Evolutionary conservation across 2,113 vertebrate genomes (phyloP).

Genomic region (Heterotilapia buettikoferi): DNA sequence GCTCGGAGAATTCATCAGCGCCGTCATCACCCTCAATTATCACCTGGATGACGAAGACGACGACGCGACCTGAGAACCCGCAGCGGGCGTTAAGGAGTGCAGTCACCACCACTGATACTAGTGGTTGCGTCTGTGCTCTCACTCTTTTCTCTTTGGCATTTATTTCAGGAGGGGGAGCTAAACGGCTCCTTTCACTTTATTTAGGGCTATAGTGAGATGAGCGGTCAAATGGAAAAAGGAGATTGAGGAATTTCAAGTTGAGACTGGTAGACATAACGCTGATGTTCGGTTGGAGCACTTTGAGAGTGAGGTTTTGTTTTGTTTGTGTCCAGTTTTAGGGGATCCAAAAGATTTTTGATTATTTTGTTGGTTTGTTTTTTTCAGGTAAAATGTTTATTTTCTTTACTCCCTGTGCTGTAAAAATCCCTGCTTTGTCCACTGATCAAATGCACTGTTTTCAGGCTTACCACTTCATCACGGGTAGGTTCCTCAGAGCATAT

Average conservation of each 20-base stretch:
- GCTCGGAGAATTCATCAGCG: slow-evolving; percentile 95
- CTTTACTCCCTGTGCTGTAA: slow-evolving; percentile 47
- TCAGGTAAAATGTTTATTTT: slow-evolving; percentile 20
- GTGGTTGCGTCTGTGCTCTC: slow-evolving; percentile 55
- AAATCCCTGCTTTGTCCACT: slow-evolving; percentile 20
- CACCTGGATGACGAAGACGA: slow-evolving; percentile 86
- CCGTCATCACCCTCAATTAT: slow-evolving; percentile 96
- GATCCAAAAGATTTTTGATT: neutral
- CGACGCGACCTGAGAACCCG: slow-evolving; percentile 81
- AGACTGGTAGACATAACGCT: neutral
- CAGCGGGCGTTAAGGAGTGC: slow-evolving; percentile 29
- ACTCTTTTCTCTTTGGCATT: slow-evolving; percentile 63
- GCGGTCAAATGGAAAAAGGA: neutral
- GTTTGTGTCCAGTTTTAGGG: slow-evolving; percentile 30
- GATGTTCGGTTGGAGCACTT: slow-evolving; percentile 10
- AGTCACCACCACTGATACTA: slow-evolving; percentile 10
- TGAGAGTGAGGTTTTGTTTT: slow-evolving; percentile 28
- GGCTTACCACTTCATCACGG: neutral
- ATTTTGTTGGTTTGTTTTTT: neutral
- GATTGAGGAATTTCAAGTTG: neutral
- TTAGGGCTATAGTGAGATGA: slow-evolving; percentile 70
- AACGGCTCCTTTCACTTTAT: slow-evolving; percentile 68
- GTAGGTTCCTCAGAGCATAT: slow-evolving; percentile 17
- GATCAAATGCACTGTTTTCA: slow-evolving; percentile 15
- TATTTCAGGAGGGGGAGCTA: slow-evolving; percentile 65